phyloP scores from a whole-genome alignment of 2,113 vertebrate species.

The Mola mola region DNA sequence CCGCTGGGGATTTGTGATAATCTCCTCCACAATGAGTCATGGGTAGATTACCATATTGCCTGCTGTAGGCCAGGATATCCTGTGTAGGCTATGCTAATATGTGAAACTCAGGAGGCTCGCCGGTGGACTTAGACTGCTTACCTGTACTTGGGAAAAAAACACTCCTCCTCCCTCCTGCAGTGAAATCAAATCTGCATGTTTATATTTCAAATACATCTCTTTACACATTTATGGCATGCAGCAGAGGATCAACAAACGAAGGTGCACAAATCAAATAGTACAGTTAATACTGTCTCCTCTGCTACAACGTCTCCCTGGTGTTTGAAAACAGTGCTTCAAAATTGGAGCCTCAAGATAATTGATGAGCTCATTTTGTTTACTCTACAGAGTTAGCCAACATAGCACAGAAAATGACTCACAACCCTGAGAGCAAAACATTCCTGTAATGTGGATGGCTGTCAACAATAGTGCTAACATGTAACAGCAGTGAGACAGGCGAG shows the following conservation, averaged over 20 bases:
- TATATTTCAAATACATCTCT: slow-evolving; percentile 45
- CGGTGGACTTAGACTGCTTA: slow-evolving; percentile 39
- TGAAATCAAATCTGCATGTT: slow-evolving; percentile 41
- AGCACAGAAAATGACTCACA: slow-evolving; percentile 4
- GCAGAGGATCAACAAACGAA: too few relatives aligned
- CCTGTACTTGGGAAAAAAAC: slow-evolving; percentile 36
- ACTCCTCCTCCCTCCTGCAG: slow-evolving; percentile 17
- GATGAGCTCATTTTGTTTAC: too few relatives aligned
- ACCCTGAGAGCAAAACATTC: background rate
- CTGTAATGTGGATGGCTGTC: background rate
- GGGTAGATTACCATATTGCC: slow-evolving; percentile 67
- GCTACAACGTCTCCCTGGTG: background rate
- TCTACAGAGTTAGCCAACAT: background rate
- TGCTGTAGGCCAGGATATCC: slow-evolving; percentile 74
- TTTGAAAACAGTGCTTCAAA: slow-evolving; percentile 9
- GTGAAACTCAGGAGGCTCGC: slow-evolving; percentile 43
- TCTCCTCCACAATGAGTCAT: slow-evolving; percentile 76
- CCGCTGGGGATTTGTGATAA: slow-evolving; percentile 75
- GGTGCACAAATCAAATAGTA: too few relatives aligned
- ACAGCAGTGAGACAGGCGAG: background rate
- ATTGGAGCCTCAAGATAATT: too few relatives aligned
- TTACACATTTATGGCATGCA: slow-evolving; percentile 31
- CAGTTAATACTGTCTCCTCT: background rate
- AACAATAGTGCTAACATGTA: background rate
- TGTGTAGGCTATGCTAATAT: slow-evolving; percentile 66